Conservation (phyloP, 2,888 invertebrate genomes). For the Spicauda simplicius region DNA sequence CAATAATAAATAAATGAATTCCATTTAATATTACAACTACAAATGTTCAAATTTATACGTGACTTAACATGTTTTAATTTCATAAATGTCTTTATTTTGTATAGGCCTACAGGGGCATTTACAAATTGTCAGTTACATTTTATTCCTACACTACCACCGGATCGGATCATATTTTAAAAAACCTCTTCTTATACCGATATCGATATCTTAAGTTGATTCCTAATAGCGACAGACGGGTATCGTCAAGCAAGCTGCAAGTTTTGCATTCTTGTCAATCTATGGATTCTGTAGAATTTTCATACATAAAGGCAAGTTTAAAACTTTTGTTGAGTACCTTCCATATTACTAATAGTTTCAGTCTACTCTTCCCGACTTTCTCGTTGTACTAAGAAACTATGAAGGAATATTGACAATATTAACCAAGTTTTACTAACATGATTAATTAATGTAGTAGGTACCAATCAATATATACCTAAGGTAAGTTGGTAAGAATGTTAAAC, state of each 20-base stretch:
- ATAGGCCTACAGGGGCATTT: no score
- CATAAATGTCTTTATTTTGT: no score
- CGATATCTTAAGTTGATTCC: not conserved
- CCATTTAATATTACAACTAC: no score
- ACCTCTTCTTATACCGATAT: no score
- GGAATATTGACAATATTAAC: conserved; percentile 14
- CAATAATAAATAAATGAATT: no score
- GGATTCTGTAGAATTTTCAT: not conserved
- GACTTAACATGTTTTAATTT: no score
- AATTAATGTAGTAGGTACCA: not conserved
- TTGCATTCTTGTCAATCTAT: not conserved
- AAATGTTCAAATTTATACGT: no score
- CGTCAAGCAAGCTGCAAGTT: not conserved
- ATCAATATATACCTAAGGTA: not conserved
- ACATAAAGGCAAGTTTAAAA: not conserved
- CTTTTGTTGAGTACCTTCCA: not conserved
- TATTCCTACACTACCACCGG: no score
- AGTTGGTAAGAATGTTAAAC: not conserved
- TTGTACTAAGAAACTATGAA: conserved; percentile 6
- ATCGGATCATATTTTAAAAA: no score
- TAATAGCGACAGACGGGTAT: not conserved
- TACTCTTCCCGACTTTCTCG: not conserved
- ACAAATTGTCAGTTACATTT: no score
- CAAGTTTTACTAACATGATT: not conserved
- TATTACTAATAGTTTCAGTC: not conserved